A percentile compares a stretch with the other conserved stretches of the same genome.
These are phyloP conservation scores for Meloidogyne chitwoodi DNA, from an alignment of 1,140 invertebrate genomes.

Conservation along the genomic window DNA sequence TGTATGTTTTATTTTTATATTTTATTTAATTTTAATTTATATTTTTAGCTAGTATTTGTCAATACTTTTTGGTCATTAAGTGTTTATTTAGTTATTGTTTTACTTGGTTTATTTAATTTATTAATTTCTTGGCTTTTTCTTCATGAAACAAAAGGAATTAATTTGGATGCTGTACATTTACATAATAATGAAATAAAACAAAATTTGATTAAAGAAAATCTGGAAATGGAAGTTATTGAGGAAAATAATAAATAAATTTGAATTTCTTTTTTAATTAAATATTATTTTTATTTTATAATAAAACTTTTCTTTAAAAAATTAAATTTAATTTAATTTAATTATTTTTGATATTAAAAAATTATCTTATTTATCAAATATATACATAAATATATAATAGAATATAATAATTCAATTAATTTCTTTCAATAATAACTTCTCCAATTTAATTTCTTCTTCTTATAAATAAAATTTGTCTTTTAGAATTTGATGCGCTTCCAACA, in stretches of 20 bases:
- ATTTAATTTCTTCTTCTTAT: not conserved
- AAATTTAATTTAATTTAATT: too few relatives aligned
- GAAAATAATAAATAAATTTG: too few relatives aligned
- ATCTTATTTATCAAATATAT: too few relatives aligned
- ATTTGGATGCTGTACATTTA: conserved; percentile 48
- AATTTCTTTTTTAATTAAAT: too few relatives aligned
- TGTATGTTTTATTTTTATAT: conserved; percentile 19
- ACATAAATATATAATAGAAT: too few relatives aligned
- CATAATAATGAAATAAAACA: not conserved
- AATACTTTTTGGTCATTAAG: conserved; percentile 48
- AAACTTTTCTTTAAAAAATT: too few relatives aligned
- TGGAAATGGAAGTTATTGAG: not conserved
- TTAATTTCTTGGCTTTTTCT: conserved; percentile 52
- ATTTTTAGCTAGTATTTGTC: conserved; percentile 51
- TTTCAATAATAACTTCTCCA: not conserved
- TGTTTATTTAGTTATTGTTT: conserved; percentile 54
- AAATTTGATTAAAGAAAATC: not conserved
- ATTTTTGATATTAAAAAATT: too few relatives aligned
- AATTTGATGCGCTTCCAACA: conserved; percentile 14
- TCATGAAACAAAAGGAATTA: conserved; percentile 52
- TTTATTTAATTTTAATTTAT: not conserved
- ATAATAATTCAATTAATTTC: too few relatives aligned
- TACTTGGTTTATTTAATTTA: conserved; percentile 50
- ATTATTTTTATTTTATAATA: too few relatives aligned
- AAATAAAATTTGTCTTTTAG: conserved; percentile 9